Evolutionary conservation across 2,888 invertebrate genomes (phyloP).

Genomic region (Elegia similella): DNA sequence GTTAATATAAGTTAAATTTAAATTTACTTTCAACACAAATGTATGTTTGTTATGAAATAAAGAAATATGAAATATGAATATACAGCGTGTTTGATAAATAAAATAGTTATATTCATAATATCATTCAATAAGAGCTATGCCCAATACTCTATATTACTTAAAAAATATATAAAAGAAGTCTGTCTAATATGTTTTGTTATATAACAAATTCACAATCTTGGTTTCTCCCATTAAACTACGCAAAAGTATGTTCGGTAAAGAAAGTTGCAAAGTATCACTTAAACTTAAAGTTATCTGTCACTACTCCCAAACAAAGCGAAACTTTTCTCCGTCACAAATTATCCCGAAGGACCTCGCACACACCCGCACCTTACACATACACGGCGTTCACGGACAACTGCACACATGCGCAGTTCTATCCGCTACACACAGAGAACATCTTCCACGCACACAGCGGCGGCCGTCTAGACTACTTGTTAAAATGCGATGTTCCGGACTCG

Average conservation of each 20-base stretch:
- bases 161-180: too few species aligned
- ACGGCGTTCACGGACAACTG: slow-evolving; percentile 12
- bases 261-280: not conserved
- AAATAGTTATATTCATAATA: too few species aligned
- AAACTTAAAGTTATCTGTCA: not conserved
- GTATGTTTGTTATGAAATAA: too few species aligned
- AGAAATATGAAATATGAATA: too few species aligned
- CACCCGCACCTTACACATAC: not conserved
- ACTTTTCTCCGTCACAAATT: slow-evolving; percentile 2
- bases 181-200: too few species aligned
- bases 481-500: slow-evolving; percentile 77
- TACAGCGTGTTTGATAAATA: too few species aligned
- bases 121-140: too few species aligned
- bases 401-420: slow-evolving; percentile 21
- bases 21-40: too few species aligned
- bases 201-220: too few species aligned
- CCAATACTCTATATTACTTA: too few species aligned
- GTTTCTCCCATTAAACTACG: not conserved
- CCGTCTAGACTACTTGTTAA: slow-evolving; percentile 78
- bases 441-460: slow-evolving; percentile 44
- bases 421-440: slow-evolving; percentile 35
- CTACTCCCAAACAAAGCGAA: not conserved
- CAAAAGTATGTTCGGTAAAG: not conserved
- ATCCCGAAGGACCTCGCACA: slow-evolving; percentile 7
- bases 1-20: too few species aligned